Evolutionary conservation across 2,888 invertebrate genomes (phyloP).

Genomic region (Eupithecia vulgata): DNA sequence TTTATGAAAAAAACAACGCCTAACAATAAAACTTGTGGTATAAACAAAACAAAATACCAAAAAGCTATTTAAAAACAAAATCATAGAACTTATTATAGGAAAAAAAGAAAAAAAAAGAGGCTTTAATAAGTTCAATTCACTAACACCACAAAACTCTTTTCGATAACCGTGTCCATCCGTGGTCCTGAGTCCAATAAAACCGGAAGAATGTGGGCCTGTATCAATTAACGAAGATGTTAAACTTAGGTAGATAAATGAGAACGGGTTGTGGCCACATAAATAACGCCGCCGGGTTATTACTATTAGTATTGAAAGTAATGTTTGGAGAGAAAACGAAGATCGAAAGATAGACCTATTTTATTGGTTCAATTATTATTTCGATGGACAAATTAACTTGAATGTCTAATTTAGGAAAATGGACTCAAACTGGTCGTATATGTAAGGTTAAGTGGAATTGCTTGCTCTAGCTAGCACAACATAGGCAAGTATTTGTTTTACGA

Average conservation of each 20-base stretch:
- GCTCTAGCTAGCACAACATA: not conserved
- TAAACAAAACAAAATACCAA: not conserved
- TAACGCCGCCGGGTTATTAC: slow-evolving; percentile 50
- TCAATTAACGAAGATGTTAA: slow-evolving; percentile 77
- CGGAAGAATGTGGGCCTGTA: slow-evolving; percentile 71
- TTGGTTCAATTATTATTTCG: slow-evolving; percentile 21
- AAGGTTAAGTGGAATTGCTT: not conserved
- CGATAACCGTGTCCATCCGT: slow-evolving; percentile 55
- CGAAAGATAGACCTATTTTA: slow-evolving; percentile 18
- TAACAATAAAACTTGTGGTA: not conserved
- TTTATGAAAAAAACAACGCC: not conserved
- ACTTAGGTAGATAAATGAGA: slow-evolving; percentile 57
- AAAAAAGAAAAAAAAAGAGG: no score
- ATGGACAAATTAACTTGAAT: slow-evolving; percentile 16
- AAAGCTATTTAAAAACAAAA: slow-evolving; percentile 13
- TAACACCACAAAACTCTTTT: slow-evolving; percentile 58
- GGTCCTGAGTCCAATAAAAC: slow-evolving; percentile 65
- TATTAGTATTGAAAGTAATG: slow-evolving; percentile 51
- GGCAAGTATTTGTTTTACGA: not conserved
- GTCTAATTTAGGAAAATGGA: slow-evolving; percentile 16
- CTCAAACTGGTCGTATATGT: not conserved
- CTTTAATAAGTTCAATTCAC: no score
- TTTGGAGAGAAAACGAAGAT: slow-evolving; percentile 49
- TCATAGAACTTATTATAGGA: slow-evolving; percentile 19
- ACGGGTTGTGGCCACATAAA: slow-evolving; percentile 56